These are phyloP conservation scores for Sebastes minor DNA, from an alignment of 2,797 vertebrate species.

Conservation along the genomic window DNA sequence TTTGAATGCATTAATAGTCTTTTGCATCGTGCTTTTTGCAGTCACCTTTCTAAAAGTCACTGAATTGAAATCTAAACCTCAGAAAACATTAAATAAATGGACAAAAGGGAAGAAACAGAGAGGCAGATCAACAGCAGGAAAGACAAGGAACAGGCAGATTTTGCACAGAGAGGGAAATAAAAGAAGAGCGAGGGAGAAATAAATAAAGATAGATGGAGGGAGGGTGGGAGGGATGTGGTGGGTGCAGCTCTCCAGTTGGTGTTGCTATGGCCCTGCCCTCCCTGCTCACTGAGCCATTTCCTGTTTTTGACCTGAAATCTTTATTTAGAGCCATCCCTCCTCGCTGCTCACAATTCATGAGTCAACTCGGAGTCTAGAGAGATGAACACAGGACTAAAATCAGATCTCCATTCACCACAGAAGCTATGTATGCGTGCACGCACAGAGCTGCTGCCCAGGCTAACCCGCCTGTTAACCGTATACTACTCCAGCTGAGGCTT, in stretches of 20 bases:
- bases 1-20: background rate
- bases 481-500: background rate
- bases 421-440: background rate
- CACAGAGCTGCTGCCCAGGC: background rate
- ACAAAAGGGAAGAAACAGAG: background rate
- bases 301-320: slow-evolving; percentile 99
- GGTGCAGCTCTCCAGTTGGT: slow-evolving; percentile 75
- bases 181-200: slow-evolving; percentile 52
- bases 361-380: slow-evolving; percentile 72
- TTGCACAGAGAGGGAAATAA: slow-evolving; percentile 45
- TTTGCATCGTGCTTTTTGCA: background rate
- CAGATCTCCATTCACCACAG: slow-evolving; percentile 55
- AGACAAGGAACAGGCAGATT: slow-evolving; percentile 5
- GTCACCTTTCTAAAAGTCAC: background rate
- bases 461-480: slow-evolving; percentile 1
- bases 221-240: slow-evolving; percentile 51
- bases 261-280: slow-evolving; percentile 94
- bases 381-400: slow-evolving; percentile 66
- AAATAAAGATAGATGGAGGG: slow-evolving; percentile 53
- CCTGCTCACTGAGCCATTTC: slow-evolving; percentile 98
- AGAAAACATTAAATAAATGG: background rate
- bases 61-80: background rate
- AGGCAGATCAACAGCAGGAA: background rate
- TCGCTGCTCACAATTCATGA: slow-evolving; percentile 80
- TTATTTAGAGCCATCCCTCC: slow-evolving; percentile 98